These are phyloP conservation scores for Chromis chromis DNA, from an alignment of 2,797 vertebrate genomes.

Conservation along the genomic window DNA sequence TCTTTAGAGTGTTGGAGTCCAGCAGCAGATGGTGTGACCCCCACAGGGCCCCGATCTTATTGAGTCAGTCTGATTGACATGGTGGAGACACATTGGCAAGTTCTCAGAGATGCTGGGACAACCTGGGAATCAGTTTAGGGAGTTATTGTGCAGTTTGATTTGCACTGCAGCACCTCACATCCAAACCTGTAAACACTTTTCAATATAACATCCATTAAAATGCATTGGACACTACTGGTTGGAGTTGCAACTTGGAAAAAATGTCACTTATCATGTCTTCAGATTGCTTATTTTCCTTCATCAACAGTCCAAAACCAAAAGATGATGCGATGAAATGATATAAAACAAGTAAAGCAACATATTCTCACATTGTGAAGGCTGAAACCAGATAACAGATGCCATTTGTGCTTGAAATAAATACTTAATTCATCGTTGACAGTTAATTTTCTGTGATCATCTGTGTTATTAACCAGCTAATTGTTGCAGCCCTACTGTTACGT, in stretches of 20 bases:
- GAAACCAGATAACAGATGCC: background rate
- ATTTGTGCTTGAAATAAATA: background rate
- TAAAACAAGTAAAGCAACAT: background rate
- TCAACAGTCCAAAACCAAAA: background rate
- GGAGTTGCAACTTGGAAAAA: background rate
- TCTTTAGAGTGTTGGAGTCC: background rate
- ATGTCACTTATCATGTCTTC: background rate
- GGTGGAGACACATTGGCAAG: background rate
- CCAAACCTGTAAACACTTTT: too few relatives aligned
- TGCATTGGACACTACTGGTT: background rate
- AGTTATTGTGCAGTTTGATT: background rate
- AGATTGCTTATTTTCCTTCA: background rate
- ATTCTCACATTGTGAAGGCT: background rate
- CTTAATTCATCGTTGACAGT: background rate
- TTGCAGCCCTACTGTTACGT: background rate
- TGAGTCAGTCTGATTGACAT: background rate
- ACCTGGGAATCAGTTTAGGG: background rate
- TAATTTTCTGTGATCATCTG: background rate
- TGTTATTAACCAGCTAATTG: background rate
- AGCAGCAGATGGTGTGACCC: background rate
- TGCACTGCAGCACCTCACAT: background rate
- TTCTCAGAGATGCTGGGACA: background rate
- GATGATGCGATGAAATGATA: background rate
- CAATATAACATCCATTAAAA: too few relatives aligned
- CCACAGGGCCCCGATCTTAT: background rate